Evolutionary conservation across 1,140 invertebrate species (phyloP).

Genomic region (Propsilocerus akamusi): DNA sequence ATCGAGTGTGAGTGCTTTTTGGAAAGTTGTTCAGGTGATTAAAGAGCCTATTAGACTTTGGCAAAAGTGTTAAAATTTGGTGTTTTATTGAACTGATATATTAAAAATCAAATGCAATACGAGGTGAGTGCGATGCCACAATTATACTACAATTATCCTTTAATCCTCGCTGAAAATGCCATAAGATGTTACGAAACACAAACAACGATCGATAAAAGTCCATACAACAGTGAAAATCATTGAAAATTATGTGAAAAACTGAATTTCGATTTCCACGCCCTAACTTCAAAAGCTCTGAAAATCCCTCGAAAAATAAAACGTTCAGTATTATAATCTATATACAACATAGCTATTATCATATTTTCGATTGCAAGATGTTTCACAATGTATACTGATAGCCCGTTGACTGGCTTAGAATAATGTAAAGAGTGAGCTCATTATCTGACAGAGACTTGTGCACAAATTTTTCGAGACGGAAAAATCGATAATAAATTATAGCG

Average conservation of each 20-base stretch:
- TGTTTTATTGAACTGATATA: neutral
- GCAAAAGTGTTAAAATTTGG: neutral
- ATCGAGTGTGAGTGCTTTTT: neutral
- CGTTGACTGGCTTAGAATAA: neutral
- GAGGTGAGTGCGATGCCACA: neutral
- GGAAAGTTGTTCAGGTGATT: neutral
- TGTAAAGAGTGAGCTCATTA: neutral
- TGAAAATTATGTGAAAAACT: neutral
- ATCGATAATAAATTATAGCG: too few relatives aligned
- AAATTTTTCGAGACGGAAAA: too few relatives aligned
- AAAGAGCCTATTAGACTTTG: neutral
- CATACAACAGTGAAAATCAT: neutral
- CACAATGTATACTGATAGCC: neutral
- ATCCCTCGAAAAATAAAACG: neutral
- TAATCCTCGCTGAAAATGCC: neutral
- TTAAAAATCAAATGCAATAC: neutral
- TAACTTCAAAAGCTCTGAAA: neutral
- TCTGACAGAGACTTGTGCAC: neutral
- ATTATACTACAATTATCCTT: neutral
- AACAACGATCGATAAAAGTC: neutral
- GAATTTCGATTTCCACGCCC: neutral
- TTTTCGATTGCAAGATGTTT: neutral
- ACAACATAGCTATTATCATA: neutral
- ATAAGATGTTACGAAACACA: slow-evolving; percentile 2
- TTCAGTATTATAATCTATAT: too few relatives aligned